Base-by-base conservation (phyloP, 2,113 vertebrate genomes). In the Neotoma lepida region DNA sequence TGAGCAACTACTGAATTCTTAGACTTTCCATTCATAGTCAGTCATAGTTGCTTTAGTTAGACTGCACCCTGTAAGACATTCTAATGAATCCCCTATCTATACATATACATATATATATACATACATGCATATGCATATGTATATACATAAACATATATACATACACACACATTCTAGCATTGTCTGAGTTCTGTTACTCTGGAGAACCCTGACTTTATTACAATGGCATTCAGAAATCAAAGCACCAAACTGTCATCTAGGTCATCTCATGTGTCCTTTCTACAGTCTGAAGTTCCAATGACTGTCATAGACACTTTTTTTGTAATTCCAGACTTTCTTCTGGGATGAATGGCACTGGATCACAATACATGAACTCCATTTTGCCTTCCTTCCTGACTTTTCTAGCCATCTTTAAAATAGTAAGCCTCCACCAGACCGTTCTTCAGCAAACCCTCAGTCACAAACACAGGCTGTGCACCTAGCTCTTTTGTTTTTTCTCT, bases 221-320 rank as follows among this genome's bases (percentile, higher is more conserved):
- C 18, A 77, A 6, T 85, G 70, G 14, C 2, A 13, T 88, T 97
- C 33, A 89, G 8, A 70, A 86, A 91, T 89, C 46, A 80, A 63
- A 1, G 41, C 9, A 68, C 7, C 35, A n/a, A 44, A 1, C 30
- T 64, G 63, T 86, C 74, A 5, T 66, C 12, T 63, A 33, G 56
- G 4, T 24, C 24, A 44, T 66, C 88, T 89, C 35, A 14, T 85
- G 2, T 68, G 44, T 88, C n/a, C 20, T 68, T 26, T 81, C 0
- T 44, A 9, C 6, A 12, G 12, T n/a, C 12, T 39, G 30, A 49
- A 90, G 35, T 71, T 28, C 6, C 35, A 82, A 54, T 61, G 15
- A 73, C 63, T 68, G n/a, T 39, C 8, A 1, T 4, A 33, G 2
- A 10, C 17, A 1, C 49, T 18, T 66, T 66, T 89, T 58, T 14